A percentile compares a stretch with the other conserved stretches of the same genome.
phyloP scores from a whole-genome alignment of 1,140 invertebrate species.

The Achatina immaculata region DNA sequence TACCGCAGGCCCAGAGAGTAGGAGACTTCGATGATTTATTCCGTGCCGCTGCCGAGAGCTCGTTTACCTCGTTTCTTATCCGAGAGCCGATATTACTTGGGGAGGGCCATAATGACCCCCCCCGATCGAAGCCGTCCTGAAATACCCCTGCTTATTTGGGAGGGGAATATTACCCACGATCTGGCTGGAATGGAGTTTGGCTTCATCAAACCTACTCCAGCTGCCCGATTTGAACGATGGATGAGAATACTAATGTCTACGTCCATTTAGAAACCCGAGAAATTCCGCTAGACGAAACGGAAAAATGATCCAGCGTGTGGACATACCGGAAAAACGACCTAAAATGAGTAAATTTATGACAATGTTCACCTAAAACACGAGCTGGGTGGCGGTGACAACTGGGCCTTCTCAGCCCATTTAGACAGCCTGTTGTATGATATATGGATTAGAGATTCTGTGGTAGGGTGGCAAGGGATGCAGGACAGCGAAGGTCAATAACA shows the following conservation, averaged over 20 bases:
- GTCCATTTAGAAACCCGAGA: constrained; percentile 22
- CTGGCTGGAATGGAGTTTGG: constrained; percentile 28
- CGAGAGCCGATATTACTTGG: constrained; percentile 10
- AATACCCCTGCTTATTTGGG: constrained; percentile 12
- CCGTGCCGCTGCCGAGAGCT: constrained; percentile 17
- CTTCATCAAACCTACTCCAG: constrained; percentile 32
- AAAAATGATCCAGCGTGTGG: background rate
- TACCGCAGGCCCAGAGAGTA: constrained; percentile 23
- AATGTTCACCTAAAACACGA: background rate
- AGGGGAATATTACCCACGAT: constrained; percentile 27
- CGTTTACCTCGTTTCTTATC: constrained; percentile 35
- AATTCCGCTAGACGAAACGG: background rate
- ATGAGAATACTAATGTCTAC: constrained; percentile 17
- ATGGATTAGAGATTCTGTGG: background rate
- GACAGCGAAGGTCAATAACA: too few relatives aligned
- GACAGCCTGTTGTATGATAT: too few relatives aligned
- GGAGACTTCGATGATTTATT: constrained; percentile 33
- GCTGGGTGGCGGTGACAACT: background rate
- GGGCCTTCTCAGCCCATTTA: background rate
- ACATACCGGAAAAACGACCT: background rate
- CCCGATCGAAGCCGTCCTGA: constrained; percentile 20
- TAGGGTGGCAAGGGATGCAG: too few relatives aligned
- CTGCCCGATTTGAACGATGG: constrained; percentile 10
- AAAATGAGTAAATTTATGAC: background rate
- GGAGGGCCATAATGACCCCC: background rate